A percentile compares a stretch with the other conserved stretches of the same genome.
These are phyloP conservation scores for Microctonus brassicae DNA, from an alignment of 2,888 invertebrate species.

Conservation along the genomic window DNA sequence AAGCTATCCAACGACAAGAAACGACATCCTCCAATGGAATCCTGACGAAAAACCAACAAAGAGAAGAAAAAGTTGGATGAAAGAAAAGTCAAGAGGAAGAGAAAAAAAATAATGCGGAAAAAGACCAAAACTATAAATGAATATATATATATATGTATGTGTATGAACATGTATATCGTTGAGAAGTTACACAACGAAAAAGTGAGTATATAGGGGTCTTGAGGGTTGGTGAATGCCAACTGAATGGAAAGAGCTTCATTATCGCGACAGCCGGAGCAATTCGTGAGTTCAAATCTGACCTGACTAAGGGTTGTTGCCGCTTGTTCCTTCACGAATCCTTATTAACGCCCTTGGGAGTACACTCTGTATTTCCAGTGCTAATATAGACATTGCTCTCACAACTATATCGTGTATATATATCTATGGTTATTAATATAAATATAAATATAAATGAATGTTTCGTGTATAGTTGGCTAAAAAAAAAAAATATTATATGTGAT, in stretches of 20 bases:
- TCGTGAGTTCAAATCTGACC: constrained; percentile 43
- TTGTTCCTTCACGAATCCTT: constrained; percentile 18
- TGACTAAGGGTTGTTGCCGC: constrained; percentile 29
- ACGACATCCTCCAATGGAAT: background rate
- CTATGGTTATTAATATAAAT: background rate
- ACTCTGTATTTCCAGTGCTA: constrained; percentile 13
- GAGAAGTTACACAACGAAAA: constrained; percentile 30
- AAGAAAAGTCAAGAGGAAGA: background rate
- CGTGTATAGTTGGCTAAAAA: no score
- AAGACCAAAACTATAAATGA: background rate
- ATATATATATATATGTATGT: no score
- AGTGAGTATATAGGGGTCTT: constrained; percentile 18
- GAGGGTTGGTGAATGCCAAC: constrained; percentile 36
- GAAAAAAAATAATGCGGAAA: constrained; percentile 2
- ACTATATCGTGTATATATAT: background rate
- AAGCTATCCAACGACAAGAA: background rate
- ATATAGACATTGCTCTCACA: background rate
- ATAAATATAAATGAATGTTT: no score
- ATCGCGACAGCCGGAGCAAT: constrained; percentile 36
- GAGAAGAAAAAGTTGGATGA: background rate
- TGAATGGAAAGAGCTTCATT: constrained; percentile 50
- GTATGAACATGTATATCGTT: constrained; percentile 32
- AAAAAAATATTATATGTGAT: no score
- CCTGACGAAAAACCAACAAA: background rate
- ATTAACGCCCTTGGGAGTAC: constrained; percentile 36